These are phyloP conservation scores for Lymantria monacha DNA, from an alignment of 2,888 invertebrate genomes.

Conservation along the genomic window DNA sequence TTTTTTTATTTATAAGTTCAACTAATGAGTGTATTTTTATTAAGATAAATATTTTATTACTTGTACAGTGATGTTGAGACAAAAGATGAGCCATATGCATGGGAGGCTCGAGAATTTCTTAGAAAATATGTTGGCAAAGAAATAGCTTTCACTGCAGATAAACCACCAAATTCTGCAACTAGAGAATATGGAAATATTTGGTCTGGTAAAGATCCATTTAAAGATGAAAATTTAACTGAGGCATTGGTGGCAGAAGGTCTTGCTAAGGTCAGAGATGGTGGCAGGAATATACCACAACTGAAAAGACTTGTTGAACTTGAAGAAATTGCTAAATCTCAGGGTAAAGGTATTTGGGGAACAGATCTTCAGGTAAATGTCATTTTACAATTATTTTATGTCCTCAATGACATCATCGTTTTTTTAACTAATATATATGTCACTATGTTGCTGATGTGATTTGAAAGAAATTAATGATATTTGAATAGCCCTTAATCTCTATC, in stretches of 20 bases:
- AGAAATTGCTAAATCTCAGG: slow-evolving; percentile 92
- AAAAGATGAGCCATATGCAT: slow-evolving; percentile 96
- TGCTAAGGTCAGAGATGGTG: slow-evolving; percentile 87
- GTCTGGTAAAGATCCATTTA: slow-evolving; percentile 89
- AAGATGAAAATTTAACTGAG: slow-evolving; percentile 94
- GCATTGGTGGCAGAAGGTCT: slow-evolving; percentile 94
- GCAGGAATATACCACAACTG: slow-evolving; percentile 84
- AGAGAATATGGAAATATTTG: slow-evolving; percentile 93
- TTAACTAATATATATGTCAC: too few species aligned
- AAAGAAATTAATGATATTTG: too few species aligned
- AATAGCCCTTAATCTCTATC: too few species aligned
- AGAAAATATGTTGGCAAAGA: slow-evolving; percentile 95
- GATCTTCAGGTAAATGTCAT: slow-evolving; percentile 51
- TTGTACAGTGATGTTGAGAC: slow-evolving; percentile 83
- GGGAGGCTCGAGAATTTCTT: slow-evolving; percentile 98
- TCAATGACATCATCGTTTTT: neutral
- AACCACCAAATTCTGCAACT: slow-evolving; percentile 90
- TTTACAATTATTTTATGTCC: neutral
- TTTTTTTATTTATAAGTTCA: too few species aligned
- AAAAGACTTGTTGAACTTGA: slow-evolving; percentile 91
- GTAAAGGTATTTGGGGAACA: slow-evolving; percentile 91
- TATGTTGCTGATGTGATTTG: too few species aligned
- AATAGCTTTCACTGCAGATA: slow-evolving; percentile 92
- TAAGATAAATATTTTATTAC: neutral
- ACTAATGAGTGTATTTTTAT: neutral